Base-by-base conservation (phyloP, 2,888 invertebrate genomes). In the Lacanobia wlatinum region DNA sequence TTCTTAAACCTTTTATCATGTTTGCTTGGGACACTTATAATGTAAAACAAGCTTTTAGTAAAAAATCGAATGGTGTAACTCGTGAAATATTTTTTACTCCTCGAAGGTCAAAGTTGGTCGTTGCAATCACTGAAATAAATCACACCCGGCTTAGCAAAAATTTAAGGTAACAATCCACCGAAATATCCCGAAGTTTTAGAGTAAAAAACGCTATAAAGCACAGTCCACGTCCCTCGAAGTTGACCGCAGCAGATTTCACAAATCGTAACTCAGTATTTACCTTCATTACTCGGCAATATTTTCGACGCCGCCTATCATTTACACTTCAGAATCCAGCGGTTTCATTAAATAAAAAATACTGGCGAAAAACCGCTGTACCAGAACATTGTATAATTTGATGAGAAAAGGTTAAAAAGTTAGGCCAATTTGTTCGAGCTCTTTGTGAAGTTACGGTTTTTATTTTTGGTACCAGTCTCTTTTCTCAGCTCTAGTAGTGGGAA, bases 361-460 rank as follows among this genome's bases (percentile, higher is more conserved):
- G 83, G 82, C 84, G 83, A 82, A 88, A 87, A 87, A 86, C 83
- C 78, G 78, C 77, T 78, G 80, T 76, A 77, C 78, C 84, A 84
- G 83, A 89, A 87, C 86, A 89, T 38, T 56, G 56, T 56, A 38
- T 89, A 88, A 91, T 91, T 90, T 90, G 87, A 90, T 87, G 88
- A 89, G 80, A 84, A 87, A 82, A 87, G 86, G 89, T 91, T 91
- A 90, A 90, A 91, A 91, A 91, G 89, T 91, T 90, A 85, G 87
- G 79, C 84, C 87, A 88, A 88, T 90, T 90, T 89, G 87, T 88
- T 86, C 82, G 82, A 83, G 86, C 86, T 87, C 83, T 88, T 86
- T 84, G 80, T 58, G 82, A 80, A 90, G 82, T 89, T 88, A 77
- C 67, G 63, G 82, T 78, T 78, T 84, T 78, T 82, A 77, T 83